Evolutionary conservation across 1,140 invertebrate species (phyloP), one percentile per base, ranked within the genome.

Genomic region (Caenorhabditis remanei): DNA sequence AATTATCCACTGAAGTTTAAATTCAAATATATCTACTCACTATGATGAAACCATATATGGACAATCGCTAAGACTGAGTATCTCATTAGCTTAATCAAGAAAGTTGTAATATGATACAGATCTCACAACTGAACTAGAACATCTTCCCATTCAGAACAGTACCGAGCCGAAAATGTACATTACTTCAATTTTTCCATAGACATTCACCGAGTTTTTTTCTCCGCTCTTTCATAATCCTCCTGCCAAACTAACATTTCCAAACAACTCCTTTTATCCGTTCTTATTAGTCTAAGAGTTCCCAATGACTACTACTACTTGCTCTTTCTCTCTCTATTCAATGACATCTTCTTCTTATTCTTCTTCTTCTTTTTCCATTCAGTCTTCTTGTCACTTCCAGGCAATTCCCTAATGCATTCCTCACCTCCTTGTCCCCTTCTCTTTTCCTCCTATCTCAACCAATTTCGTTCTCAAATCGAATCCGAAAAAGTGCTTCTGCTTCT

Each of bases 361-460:
- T 53, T n/a, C 41, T 32, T 24, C 40, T 50, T 50, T 46, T 79
- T 46, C 65, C 4, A 46, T 46, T 46, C 19, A 8, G 5, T 50
- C 71, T 79, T 50, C 71, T 79, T 79, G 65, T 71, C 65, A 71
- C 65, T 71, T 46, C 40, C 71, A 79, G 71, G 32, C 71, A 79
- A 79, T 79, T 79, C 71, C 71, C 71, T 50, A 79, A 79, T 79
- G 71, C 71, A 79, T 79, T n/a, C 71, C 61, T 63, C 61, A 63
- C 61, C 24, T 40, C 61, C 24, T 13, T 40, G 11, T 24, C 9
- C 24, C 11, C 61, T 40, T 11, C 21, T 2, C 6, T 32, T 14
- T n/a, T n/a, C 24, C 71, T 24, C 53, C n/a, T n/a, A 50, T 50
- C 11, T 79, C 46, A 79, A 79, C 71, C 71, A 79, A 79, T 79